phyloP scores from a whole-genome alignment of 2,888 invertebrate genomes.

The Drosophila formosana region DNA sequence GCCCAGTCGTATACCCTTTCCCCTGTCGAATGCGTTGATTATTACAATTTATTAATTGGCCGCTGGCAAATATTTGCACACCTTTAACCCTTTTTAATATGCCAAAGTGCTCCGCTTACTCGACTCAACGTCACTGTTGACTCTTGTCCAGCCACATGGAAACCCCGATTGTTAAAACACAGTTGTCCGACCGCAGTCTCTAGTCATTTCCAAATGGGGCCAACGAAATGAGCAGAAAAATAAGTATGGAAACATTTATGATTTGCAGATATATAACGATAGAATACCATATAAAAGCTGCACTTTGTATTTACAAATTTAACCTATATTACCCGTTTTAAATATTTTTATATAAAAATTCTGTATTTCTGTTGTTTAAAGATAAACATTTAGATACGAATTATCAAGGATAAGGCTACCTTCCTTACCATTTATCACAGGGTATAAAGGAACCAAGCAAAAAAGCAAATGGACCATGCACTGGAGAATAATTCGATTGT shows the following conservation, averaged over 20 bases:
- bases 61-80: constrained; percentile 76
- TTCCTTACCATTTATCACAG: not conserved
- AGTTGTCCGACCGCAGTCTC: constrained; percentile 31
- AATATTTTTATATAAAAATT: not conserved
- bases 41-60: constrained; percentile 81
- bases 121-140: constrained; percentile 32
- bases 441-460: constrained; percentile 35
- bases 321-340: not conserved
- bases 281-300: constrained; percentile 6
- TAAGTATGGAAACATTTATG: not conserved
- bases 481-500: constrained; percentile 84
- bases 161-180: constrained; percentile 37
- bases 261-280: not conserved
- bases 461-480: constrained; percentile 77
- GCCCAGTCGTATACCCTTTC: constrained; percentile 2
- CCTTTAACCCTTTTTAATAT: constrained; percentile 82
- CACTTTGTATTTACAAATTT: not conserved
- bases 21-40: constrained; percentile 47
- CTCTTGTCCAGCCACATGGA: constrained; percentile 41
- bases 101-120: constrained; percentile 65
- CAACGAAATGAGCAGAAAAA: constrained; percentile 20
- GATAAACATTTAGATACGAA: not conserved
- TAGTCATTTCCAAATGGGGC: constrained; percentile 22
- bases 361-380: not conserved
- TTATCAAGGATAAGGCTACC: not conserved